Base-by-base conservation (phyloP, 2,113 vertebrate genomes). In the Conger conger region DNA sequence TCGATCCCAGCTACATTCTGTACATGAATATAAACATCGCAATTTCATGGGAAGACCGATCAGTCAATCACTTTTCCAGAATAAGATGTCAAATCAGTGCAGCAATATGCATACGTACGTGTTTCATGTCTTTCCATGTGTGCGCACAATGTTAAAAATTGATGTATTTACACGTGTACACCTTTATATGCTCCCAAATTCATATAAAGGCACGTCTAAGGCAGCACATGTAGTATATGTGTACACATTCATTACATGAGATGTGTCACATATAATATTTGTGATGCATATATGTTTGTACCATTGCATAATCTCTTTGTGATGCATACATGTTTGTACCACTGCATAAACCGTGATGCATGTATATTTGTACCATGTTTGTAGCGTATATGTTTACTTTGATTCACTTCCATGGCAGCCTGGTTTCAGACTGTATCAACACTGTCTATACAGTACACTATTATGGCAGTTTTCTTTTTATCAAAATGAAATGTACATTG, bases 141-240 rank as follows among this genome's bases (percentile, higher is more conserved):
- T 83, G 68, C 57, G 78, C 86, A 77, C 82, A 90, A 68, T 57
- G 40, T 80, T 37, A 73, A 57, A 54, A 38, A 79, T 50, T 30
- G 1, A 33, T 80, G 50, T 60, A 88, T 86, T 87, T 78, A 57
- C 82, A 83, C 76, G 84, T 86, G 60, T 88, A 91, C 80, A 86
- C 79, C 87, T 90, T 88, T 91, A 86, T 88, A 88, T 86, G 81
- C 82, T 63, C 57, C 1, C 78, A 87, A 40, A 4, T 18, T 80
- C 53, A 87, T 85, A 91, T 91, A 88, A 91, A 91, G 88, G 86
- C 83, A 88, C 83, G 88, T 90, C 82, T 90, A 17, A 36, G 13
- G 37, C 53, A 37, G 38, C 0, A 79, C 84, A 83, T 89, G 83
- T 87, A 53, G 81, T 86, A 86, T 91, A 13, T 73, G 76, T 87